Base-by-base conservation (phyloP, 1,140 invertebrate genomes). In the Drosophila novamexicana region DNA sequence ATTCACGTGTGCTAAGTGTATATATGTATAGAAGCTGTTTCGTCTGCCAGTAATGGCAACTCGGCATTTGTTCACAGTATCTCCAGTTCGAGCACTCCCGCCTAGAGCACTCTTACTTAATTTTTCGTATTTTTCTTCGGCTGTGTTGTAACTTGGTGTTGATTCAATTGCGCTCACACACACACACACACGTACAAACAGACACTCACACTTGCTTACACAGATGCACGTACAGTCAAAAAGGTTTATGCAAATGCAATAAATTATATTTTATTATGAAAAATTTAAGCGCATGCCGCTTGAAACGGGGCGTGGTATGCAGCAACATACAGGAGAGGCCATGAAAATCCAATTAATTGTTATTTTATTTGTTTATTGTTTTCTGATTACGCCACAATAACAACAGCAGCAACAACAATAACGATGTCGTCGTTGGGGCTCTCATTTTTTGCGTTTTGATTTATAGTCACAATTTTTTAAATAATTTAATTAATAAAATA, bases 291-390 rank as follows among this genome's bases (percentile, higher is more conserved):
- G 62, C 45, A 49, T 65, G 54, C 34, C 45, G 14, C 65, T 52
- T 16, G 47, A 32, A 32, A 53, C 45, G 22, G 44, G 22, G 39
- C 44, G 45, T 45, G 37, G 45, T 14, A 36, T 16, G 8, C 32
- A 61, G 42, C 49, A 69, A 63, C 37, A 75, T 49, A 29, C 42
- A 9, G 18, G 49, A 49, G 39, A 39, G 42, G 47, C 45, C 58
- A 76, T 79, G 70, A 83, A 89, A 88, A 83, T 88, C 77, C 80
- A 88, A 89, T 88, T 88, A 88, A 88, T 88, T 89, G 80, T 84
- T 83, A 88, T 88, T 88, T 89, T 88, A 88, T 88, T 89, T 88
- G 83, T 89, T 88, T 89, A 86, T 88, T 89, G 82, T 82, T 79
- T 88, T 85, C 75, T 86, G 82, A 85, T 85, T 85, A 86, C 79